These are phyloP conservation scores for Cyanoderma ruficeps DNA, from an alignment of 2,113 vertebrate genomes.

Conservation along the genomic window DNA sequence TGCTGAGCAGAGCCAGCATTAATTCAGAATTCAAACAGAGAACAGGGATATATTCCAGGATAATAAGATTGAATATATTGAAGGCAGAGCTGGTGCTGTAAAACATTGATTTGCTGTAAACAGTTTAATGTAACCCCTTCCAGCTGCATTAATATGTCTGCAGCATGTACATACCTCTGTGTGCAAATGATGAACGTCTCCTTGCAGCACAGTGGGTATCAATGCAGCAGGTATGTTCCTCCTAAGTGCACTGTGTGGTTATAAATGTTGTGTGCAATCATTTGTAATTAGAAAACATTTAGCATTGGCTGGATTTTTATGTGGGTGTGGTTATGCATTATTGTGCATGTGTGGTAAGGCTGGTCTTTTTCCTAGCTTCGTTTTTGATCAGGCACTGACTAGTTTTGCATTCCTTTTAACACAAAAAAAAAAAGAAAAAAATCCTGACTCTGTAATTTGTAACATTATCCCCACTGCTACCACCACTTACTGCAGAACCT, in stretches of 20 bases:
- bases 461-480: background rate
- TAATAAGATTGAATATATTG: background rate
- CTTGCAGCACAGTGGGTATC: background rate
- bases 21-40: conserved; percentile 26
- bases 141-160: conserved; percentile 10
- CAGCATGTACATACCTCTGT: background rate
- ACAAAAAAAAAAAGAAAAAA: background rate
- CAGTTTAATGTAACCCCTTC: conserved; percentile 18
- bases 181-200: background rate
- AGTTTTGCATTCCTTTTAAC: background rate
- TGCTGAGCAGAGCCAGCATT: background rate
- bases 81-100: background rate
- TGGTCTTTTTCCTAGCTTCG: background rate
- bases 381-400: background rate
- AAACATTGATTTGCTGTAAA: conserved; percentile 26
- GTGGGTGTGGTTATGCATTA: background rate
- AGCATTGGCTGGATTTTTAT: background rate
- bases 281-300: background rate
- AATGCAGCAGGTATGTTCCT: background rate
- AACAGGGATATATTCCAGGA: background rate
- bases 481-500: background rate
- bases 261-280: background rate
- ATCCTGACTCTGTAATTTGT: background rate
- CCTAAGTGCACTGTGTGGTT: background rate
- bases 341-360: background rate